phyloP scores from a whole-genome alignment of 2,113 vertebrate species.

The cattle (Bos taurus) region DNA sequence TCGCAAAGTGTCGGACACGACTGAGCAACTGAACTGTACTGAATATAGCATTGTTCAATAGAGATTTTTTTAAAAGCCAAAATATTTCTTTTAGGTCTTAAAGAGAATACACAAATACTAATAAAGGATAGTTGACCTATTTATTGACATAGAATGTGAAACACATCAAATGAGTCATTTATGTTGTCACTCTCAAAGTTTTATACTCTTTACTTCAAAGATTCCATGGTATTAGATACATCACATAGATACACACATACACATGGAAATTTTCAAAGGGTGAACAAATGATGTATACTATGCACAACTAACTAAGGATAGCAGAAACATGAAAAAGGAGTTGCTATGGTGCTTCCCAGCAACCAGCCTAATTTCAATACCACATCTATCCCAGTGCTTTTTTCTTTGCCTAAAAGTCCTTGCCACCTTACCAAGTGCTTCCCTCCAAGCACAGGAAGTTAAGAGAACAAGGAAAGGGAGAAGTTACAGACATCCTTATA shows the following conservation, averaged over 20 bases:
- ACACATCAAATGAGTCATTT: not conserved
- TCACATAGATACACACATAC: not conserved
- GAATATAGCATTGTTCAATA: not conserved
- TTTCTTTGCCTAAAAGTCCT: not conserved
- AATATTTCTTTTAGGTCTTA: not conserved
- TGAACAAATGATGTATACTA: not conserved
- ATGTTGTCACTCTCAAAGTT: not conserved
- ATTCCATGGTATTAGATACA: not conserved
- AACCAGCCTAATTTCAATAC: not conserved
- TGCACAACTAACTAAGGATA: not conserved
- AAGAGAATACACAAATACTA: not conserved
- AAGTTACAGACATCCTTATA: not conserved
- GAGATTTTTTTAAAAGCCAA: not conserved
- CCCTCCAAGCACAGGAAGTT: not conserved
- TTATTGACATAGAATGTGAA: not conserved
- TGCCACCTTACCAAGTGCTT: not conserved
- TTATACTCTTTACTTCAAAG: not conserved
- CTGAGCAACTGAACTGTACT: no score
- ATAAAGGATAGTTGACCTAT: not conserved
- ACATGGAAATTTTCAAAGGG: not conserved
- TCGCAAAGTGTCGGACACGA: no score
- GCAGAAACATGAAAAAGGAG: not conserved
- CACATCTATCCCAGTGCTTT: not conserved
- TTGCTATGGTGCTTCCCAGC: not conserved
- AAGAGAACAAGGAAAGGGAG: not conserved